Evolutionary conservation across 64 coral and sea anemone genomes (phyloP).

Genomic region (Stichodactyla helianthus): DNA sequence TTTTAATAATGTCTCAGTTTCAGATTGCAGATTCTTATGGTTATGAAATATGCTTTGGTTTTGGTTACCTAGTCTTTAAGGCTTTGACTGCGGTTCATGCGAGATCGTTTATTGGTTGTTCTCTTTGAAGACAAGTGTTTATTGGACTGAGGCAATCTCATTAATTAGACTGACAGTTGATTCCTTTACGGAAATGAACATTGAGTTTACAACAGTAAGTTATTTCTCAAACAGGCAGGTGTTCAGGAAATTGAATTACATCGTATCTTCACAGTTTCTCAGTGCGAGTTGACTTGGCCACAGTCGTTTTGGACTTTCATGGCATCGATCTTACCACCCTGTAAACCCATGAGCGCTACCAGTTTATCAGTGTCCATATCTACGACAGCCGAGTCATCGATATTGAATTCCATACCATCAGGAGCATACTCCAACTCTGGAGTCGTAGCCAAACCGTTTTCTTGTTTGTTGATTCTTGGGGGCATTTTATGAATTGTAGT

Average conservation of each 20-base stretch:
- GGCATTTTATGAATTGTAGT: conserved; percentile 16
- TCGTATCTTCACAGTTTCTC: neutral
- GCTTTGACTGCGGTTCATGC: no score
- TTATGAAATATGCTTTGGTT: no score
- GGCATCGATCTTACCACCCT: conserved; percentile 16
- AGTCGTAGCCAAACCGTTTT: neutral
- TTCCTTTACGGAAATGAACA: no score
- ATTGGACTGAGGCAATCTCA: no score
- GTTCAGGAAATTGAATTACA: neutral
- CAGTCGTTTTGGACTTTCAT: neutral
- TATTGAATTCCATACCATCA: conserved; percentile 14
- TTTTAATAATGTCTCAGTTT: no score
- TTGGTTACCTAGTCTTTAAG: no score
- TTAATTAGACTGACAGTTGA: no score
- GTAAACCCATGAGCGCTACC: conserved; percentile 3
- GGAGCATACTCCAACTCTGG: conserved; percentile 18
- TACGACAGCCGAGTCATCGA: conserved; percentile 17
- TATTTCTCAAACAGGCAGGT: no score
- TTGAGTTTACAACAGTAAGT: neutral
- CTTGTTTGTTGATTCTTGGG: neutral
- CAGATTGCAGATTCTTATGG: no score
- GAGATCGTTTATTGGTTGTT: no score
- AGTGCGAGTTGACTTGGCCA: neutral
- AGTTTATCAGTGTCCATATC: conserved; percentile 12
- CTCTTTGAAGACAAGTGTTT: no score